These are phyloP conservation scores for Drosophila parthenogenetica DNA, from an alignment of 2,888 invertebrate species.

Conservation along the genomic window DNA sequence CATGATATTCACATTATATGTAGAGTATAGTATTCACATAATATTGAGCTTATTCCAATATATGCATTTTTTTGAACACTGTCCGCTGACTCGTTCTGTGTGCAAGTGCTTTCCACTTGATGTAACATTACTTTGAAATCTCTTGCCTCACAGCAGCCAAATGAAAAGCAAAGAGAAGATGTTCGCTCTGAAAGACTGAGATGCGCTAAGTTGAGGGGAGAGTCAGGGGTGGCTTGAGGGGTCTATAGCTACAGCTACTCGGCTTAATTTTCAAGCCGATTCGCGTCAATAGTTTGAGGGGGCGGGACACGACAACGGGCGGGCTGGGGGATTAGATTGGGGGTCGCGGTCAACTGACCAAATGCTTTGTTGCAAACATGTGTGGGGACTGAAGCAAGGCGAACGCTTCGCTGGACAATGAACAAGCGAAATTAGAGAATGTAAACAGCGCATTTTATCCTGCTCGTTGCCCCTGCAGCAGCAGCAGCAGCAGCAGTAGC, in stretches of 20 bases:
- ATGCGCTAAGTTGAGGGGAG: background rate
- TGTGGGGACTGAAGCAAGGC: slow-evolving; percentile 59
- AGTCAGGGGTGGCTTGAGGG: slow-evolving; percentile 15
- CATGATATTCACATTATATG: too few relatives aligned
- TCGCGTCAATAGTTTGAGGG: slow-evolving; percentile 40
- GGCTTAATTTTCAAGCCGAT: slow-evolving; percentile 73
- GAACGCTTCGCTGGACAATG: slow-evolving; percentile 80
- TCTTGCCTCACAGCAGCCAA: slow-evolving; percentile 66
- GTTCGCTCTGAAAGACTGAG: slow-evolving; percentile 46
- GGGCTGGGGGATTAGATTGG: slow-evolving; percentile 2
- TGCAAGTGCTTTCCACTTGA: slow-evolving; percentile 80
- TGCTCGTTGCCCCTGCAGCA: slow-evolving; percentile 67
- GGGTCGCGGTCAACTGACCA: slow-evolving; percentile 73
- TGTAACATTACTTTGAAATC: slow-evolving; percentile 81
- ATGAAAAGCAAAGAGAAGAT: slow-evolving; percentile 80
- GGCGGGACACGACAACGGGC: background rate
- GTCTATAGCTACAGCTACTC: slow-evolving; percentile 60
- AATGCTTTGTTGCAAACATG: slow-evolving; percentile 56
- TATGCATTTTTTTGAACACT: too few relatives aligned
- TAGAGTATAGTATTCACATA: too few relatives aligned
- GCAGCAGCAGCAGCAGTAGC: slow-evolving; percentile 17
- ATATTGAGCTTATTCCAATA: too few relatives aligned
- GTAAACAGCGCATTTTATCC: slow-evolving; percentile 81
- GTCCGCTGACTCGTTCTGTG: slow-evolving; percentile 45
- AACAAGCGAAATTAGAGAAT: slow-evolving; percentile 82